These are phyloP conservation scores for Sciurus niger DNA, from an alignment of 2,113 vertebrate species.

Conservation along the genomic window DNA sequence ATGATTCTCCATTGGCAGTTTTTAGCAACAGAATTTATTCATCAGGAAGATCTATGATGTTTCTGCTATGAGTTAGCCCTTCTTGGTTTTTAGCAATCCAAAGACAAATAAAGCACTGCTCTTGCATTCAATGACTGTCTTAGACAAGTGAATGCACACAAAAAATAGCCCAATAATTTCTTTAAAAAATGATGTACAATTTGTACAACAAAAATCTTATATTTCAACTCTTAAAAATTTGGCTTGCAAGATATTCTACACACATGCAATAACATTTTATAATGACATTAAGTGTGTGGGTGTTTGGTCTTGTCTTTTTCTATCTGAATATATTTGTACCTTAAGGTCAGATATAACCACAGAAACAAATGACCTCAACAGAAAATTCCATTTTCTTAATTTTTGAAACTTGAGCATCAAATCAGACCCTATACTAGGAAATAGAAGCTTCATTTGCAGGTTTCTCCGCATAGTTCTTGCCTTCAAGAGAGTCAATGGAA, in stretches of 20 bases:
- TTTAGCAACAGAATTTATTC: neutral
- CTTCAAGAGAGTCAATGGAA: slow-evolving; percentile 42
- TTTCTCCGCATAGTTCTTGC: neutral
- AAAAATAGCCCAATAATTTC: neutral
- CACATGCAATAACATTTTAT: neutral
- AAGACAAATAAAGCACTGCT: neutral
- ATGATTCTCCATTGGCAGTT: neutral
- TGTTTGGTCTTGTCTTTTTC: neutral
- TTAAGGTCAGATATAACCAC: neutral
- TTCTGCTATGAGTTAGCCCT: neutral
- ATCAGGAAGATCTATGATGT: neutral
- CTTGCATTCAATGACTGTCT: neutral
- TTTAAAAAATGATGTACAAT: neutral
- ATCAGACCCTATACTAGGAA: neutral
- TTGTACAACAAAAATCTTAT: neutral
- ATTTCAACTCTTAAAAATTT: slow-evolving; percentile 5
- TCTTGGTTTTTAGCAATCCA: neutral
- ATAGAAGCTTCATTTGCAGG: neutral
- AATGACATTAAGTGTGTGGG: neutral
- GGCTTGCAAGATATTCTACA: neutral
- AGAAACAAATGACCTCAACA: neutral
- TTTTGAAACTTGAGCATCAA: neutral
- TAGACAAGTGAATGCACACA: neutral
- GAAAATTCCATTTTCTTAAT: slow-evolving; percentile 4
- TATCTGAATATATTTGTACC: neutral